Conservation (phyloP, 1,140 invertebrate genomes). For the Ericerus pela region DNA sequence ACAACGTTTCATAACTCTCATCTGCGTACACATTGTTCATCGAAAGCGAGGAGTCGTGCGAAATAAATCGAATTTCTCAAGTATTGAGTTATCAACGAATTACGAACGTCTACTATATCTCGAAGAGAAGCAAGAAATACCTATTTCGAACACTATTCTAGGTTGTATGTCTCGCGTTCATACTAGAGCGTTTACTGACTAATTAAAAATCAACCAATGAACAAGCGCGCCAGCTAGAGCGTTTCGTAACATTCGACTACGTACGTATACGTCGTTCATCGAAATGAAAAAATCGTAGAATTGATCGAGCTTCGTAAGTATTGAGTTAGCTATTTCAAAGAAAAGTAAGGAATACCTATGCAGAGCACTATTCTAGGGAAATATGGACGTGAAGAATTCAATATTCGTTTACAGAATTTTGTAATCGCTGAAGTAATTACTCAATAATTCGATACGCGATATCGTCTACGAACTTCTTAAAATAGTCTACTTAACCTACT, state of each 20-base stretch:
- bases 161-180: neutral
- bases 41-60: conserved; percentile 1
- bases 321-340: too few relatives aligned
- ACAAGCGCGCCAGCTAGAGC: too few relatives aligned
- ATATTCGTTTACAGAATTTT: too few relatives aligned
- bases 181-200: neutral
- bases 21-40: neutral
- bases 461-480: too few relatives aligned
- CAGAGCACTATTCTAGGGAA: too few relatives aligned
- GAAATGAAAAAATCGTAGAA: too few relatives aligned
- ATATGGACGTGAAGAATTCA: too few relatives aligned
- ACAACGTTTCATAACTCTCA: neutral
- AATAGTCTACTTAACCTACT: too few relatives aligned
- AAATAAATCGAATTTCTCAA: neutral
- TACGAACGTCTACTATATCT: conserved; percentile 1
- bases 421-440: too few relatives aligned
- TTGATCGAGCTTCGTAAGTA: conserved; percentile 19
- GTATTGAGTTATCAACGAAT: conserved; percentile 5
- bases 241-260: conserved; percentile 6
- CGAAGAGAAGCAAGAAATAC: conserved; percentile 1
- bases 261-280: conserved; percentile 2
- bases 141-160: neutral
- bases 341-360: too few relatives aligned
- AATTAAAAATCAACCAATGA: neutral
- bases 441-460: too few relatives aligned